Evolutionary conservation across 1,140 invertebrate genomes (phyloP).

Genomic region (Leptinotarsa lineolata): DNA sequence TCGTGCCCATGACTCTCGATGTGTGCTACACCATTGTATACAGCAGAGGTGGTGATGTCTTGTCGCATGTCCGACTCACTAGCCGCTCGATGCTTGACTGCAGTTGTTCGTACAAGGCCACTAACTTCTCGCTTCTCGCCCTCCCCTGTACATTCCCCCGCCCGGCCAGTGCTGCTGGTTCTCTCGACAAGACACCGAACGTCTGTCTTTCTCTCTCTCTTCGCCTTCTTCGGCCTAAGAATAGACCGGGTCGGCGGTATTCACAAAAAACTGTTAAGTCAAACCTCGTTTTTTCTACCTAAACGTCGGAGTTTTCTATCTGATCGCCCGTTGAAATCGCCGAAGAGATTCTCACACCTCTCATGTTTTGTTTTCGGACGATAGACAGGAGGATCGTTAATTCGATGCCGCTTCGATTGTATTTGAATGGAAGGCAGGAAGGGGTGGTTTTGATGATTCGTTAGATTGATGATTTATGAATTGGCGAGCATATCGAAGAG

Average conservation of each 20-base stretch:
- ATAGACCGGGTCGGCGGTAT: constrained; percentile 44
- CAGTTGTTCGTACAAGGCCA: constrained; percentile 50
- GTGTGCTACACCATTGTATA: constrained; percentile 49
- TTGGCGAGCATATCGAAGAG: background rate
- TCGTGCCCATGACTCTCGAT: constrained; percentile 48
- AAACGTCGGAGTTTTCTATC: constrained; percentile 48
- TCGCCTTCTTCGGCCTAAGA: constrained; percentile 30
- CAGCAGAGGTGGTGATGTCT: constrained; percentile 33
- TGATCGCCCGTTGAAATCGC: constrained; percentile 49
- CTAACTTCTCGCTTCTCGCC: constrained; percentile 41
- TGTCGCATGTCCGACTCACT: constrained; percentile 47
- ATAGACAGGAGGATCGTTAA: constrained; percentile 1
- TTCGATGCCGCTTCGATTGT: background rate
- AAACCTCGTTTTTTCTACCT: constrained; percentile 45
- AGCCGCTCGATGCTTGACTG: constrained; percentile 49
- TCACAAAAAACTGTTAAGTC: constrained; percentile 47
- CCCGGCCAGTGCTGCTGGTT: constrained; percentile 12
- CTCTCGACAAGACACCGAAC: constrained; percentile 24
- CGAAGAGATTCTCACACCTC: constrained; percentile 30
- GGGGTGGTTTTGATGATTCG: constrained; percentile 2
- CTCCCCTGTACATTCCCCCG: constrained; percentile 27
- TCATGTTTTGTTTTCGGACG: background rate
- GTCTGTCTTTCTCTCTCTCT: constrained; percentile 9
- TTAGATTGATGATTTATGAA: background rate
- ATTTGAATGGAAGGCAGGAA: constrained; percentile 2